These are phyloP conservation scores for Drosophila malerkotliana DNA, from an alignment of 1,140 invertebrate species.

Conservation along the genomic window DNA sequence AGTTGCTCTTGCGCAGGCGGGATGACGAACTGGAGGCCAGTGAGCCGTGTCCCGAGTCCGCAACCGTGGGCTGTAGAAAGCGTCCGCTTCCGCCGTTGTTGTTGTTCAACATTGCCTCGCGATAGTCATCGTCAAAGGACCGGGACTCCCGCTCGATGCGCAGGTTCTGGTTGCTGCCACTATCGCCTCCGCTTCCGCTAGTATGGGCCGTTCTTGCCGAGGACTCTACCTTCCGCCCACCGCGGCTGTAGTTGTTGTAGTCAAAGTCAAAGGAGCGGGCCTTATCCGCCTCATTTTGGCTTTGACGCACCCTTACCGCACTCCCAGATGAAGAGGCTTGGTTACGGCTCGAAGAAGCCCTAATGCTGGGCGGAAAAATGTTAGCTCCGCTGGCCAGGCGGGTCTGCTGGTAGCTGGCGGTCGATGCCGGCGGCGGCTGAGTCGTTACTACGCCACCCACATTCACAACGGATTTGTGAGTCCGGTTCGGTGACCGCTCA, in stretches of 20 bases:
- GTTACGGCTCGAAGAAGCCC: conserved; percentile 32
- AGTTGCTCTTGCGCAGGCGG: conserved; percentile 53
- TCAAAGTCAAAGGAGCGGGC: conserved; percentile 81
- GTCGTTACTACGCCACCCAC: conserved; percentile 38
- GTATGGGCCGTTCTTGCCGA: conserved; percentile 25
- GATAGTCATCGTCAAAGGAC: conserved; percentile 82
- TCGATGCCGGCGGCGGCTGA: conserved; percentile 28
- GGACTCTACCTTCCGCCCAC: conserved; percentile 7
- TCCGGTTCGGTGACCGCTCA: conserved; percentile 80
- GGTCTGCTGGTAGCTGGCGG: conserved; percentile 51
- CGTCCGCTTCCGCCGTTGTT: conserved; percentile 44
- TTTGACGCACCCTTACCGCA: conserved; percentile 45
- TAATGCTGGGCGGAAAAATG: conserved; percentile 58
- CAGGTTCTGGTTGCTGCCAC: conserved; percentile 67
- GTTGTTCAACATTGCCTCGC: conserved; percentile 67
- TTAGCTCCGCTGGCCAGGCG: conserved; percentile 18
- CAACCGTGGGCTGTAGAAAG: conserved; percentile 55
- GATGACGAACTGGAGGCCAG: conserved; percentile 11
- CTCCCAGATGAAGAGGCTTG: conserved; percentile 15
- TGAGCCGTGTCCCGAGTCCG: conserved; percentile 11
- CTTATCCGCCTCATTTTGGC: conserved; percentile 71
- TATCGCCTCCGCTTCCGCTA: conserved; percentile 45
- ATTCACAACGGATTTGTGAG: conserved; percentile 68
- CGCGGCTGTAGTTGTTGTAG: conserved; percentile 70
- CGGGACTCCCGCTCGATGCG: conserved; percentile 75